Conservation (phyloP, 2,113 vertebrate species). For the Phalacrocorax pelagicus region DNA sequence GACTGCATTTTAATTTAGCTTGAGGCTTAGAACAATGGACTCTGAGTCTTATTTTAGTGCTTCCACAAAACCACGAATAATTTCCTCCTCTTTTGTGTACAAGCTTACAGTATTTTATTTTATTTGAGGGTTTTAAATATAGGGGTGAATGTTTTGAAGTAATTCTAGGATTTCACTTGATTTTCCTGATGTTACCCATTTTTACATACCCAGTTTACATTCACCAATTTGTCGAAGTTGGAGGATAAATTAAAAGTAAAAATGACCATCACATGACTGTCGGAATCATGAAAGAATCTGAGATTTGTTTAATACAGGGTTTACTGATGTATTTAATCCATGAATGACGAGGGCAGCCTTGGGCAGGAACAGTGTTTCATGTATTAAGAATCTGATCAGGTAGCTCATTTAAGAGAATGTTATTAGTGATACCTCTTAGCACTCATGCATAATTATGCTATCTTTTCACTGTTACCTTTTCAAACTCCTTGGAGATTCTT, state of each 20-base stretch:
- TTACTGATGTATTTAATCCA: slow-evolving; percentile 11
- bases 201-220: not conserved
- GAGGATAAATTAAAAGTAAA: not conserved
- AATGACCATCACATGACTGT: slow-evolving; percentile 23
- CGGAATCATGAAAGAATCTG: slow-evolving; percentile 31
- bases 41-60: not conserved
- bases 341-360: not conserved
- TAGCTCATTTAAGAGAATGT: not conserved
- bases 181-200: not conserved
- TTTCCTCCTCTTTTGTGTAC: not conserved
- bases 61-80: not conserved
- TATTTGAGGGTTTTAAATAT: not conserved
- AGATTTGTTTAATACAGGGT: slow-evolving; percentile 47
- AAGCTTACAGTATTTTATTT: not conserved
- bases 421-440: slow-evolving; percentile 9
- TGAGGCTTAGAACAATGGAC: not conserved
- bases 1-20: slow-evolving; percentile 7
- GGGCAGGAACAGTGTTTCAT: not conserved
- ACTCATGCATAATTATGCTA: slow-evolving; percentile 12
- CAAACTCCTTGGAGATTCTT: not conserved
- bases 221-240: not conserved
- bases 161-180: not conserved
- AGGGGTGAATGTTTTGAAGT: not conserved
- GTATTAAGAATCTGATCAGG: slow-evolving; percentile 2
- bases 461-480: slow-evolving; percentile 36